Percentiles rank a stretch among this genome's conserved stretches.
Evolutionary conservation across 2,797 vertebrate genomes (phyloP).

Genomic region (Cyprinodon diabolis): DNA sequence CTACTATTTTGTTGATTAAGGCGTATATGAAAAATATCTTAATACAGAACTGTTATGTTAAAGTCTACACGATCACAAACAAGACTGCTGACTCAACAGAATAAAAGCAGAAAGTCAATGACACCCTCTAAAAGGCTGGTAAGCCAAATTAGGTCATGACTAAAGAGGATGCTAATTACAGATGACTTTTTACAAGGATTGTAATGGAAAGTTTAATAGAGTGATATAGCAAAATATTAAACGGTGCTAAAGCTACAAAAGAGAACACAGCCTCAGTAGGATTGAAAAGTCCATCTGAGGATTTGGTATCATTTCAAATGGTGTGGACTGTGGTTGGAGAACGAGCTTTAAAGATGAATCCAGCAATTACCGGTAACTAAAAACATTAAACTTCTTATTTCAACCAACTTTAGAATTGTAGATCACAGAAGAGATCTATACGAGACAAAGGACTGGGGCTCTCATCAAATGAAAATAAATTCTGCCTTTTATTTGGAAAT

Average conservation of each 20-base stretch:
- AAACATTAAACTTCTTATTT: too few species aligned
- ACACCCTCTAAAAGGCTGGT: too few species aligned
- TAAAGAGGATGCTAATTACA: neutral
- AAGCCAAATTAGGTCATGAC: neutral
- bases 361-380: too few species aligned
- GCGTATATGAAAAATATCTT: neutral
- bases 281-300: neutral
- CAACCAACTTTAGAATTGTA: too few species aligned
- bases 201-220: neutral
- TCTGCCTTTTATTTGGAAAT: too few species aligned
- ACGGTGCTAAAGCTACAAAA: too few species aligned
- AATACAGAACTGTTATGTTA: neutral
- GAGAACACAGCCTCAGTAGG: too few species aligned
- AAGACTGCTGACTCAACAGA: neutral
- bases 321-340: too few species aligned
- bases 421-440: too few species aligned
- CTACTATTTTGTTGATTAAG: neutral
- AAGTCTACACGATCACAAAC: neutral
- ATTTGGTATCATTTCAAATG: neutral
- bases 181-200: neutral
- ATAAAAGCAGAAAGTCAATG: neutral
- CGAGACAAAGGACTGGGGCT: too few species aligned
- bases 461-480: too few species aligned
- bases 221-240: neutral
- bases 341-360: too few species aligned